Conservation (phyloP, 2,113 vertebrate species). For the Plestiodon gilberti region DNA sequence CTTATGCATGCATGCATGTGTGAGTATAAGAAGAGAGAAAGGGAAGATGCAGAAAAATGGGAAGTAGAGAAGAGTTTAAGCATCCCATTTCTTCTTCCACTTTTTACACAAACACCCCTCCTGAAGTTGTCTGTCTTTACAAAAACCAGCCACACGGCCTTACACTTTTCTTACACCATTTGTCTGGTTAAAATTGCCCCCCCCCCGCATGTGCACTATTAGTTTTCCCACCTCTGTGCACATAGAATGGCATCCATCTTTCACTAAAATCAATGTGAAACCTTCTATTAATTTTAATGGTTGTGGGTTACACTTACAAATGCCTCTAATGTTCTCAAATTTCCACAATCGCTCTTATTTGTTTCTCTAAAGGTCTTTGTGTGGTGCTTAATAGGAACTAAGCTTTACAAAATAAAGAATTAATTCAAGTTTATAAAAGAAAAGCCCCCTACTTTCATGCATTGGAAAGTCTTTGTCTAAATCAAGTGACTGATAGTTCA, state of each 20-base stretch:
- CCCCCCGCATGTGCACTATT: too few species aligned
- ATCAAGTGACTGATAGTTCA: slow-evolving; percentile 12
- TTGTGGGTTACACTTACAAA: not conserved
- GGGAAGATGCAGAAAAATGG: not conserved
- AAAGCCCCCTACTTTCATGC: not conserved
- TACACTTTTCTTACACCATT: not conserved
- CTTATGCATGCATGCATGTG: not conserved
- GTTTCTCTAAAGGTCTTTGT: not conserved
- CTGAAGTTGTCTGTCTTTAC: too few species aligned
- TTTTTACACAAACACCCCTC: too few species aligned
- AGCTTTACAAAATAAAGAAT: not conserved
- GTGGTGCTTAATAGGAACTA: not conserved
- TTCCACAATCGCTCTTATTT: not conserved
- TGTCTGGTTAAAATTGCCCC: not conserved
- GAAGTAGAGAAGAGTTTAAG: not conserved
- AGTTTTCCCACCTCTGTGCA: not conserved
- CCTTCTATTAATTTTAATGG: not conserved
- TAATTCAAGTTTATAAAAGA: not conserved
- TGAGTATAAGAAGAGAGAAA: not conserved
- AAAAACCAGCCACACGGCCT: too few species aligned
- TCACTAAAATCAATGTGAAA: not conserved
- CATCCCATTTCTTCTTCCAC: not conserved
- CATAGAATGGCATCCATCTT: not conserved
- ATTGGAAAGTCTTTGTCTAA: slow-evolving; percentile 10
- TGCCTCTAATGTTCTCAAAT: not conserved